These are phyloP conservation scores for Plagodis dolabraria DNA, from an alignment of 2,888 invertebrate species.

Conservation along the genomic window DNA sequence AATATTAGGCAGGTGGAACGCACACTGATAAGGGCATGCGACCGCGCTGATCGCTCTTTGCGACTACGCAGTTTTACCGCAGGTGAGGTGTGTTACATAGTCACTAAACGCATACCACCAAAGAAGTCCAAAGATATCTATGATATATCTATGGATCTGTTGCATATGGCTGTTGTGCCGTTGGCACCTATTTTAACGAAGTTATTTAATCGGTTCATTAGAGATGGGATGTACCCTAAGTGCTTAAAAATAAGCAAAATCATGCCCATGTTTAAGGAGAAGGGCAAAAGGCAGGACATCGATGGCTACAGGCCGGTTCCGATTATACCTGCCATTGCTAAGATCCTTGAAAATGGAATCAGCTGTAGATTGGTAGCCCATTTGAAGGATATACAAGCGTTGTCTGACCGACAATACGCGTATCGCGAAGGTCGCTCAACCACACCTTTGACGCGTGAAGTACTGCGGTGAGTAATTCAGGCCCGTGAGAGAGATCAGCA, in stretches of 20 bases:
- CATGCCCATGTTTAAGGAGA: not conserved
- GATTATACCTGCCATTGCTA: no score
- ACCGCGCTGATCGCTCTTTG: slow-evolving; percentile 9
- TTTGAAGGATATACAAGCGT: no score
- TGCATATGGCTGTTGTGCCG: not conserved
- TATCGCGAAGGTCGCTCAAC: no score
- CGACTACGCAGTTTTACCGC: slow-evolving; percentile 6
- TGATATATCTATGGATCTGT: not conserved
- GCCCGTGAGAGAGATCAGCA: no score
- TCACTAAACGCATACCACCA: slow-evolving; percentile 6
- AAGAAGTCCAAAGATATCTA: slow-evolving; percentile 20
- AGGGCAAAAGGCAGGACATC: not conserved
- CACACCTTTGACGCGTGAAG: no score
- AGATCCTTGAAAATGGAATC: no score
- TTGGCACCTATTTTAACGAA: not conserved
- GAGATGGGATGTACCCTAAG: not conserved
- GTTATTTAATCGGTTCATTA: not conserved
- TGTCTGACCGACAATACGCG: no score
- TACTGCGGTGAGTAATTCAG: no score
- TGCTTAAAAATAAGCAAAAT: not conserved
- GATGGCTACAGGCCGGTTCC: no score
- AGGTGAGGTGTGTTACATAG: slow-evolving; percentile 8
- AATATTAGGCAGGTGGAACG: no score
- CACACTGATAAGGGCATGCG: no score
- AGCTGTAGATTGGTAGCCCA: no score